Percentiles rank a stretch among this genome's conserved stretches.
Conservation (phyloP, 1,140 invertebrate genomes). For the Anastrepha obliqua region DNA sequence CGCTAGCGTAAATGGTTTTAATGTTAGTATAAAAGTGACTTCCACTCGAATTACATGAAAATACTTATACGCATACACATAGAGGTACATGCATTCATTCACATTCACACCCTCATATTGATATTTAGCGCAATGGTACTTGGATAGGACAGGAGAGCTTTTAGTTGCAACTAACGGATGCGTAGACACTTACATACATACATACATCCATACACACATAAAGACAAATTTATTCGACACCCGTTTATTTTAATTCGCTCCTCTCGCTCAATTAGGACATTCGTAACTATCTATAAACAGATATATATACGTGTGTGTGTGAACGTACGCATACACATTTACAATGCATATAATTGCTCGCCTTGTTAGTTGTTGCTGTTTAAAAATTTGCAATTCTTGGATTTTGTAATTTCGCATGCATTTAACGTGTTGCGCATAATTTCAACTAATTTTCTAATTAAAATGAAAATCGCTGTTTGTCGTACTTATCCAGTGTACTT, state of each 20-base stretch:
- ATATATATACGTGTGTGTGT: background rate
- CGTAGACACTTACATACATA: background rate
- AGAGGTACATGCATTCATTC: slow-evolving; percentile 58
- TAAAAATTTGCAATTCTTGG: slow-evolving; percentile 51
- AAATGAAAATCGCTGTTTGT: slow-evolving; percentile 68
- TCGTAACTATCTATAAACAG: background rate
- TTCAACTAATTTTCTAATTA: slow-evolving; percentile 74
- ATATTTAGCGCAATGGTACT: slow-evolving; percentile 10
- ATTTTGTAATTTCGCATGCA: slow-evolving; percentile 61
- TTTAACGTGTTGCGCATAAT: slow-evolving; percentile 74
- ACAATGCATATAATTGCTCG: slow-evolving; percentile 41
- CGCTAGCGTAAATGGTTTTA: slow-evolving; percentile 43
- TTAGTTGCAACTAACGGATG: slow-evolving; percentile 52
- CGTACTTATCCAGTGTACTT: slow-evolving; percentile 28
- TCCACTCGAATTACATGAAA: background rate
- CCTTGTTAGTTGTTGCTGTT: slow-evolving; percentile 28
- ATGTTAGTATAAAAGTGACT: slow-evolving; percentile 43
- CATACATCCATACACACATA: background rate
- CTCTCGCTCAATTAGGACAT: slow-evolving; percentile 24
- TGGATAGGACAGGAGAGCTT: slow-evolving; percentile 21
- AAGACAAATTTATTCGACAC: slow-evolving; percentile 45
- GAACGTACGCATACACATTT: background rate
- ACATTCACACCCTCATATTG: too few relatives aligned
- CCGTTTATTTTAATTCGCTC: slow-evolving; percentile 42
- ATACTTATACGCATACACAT: background rate